These are phyloP conservation scores for Tanaodytes sp. DNA, from an alignment of 2,888 invertebrate species.

Conservation along the genomic window DNA sequence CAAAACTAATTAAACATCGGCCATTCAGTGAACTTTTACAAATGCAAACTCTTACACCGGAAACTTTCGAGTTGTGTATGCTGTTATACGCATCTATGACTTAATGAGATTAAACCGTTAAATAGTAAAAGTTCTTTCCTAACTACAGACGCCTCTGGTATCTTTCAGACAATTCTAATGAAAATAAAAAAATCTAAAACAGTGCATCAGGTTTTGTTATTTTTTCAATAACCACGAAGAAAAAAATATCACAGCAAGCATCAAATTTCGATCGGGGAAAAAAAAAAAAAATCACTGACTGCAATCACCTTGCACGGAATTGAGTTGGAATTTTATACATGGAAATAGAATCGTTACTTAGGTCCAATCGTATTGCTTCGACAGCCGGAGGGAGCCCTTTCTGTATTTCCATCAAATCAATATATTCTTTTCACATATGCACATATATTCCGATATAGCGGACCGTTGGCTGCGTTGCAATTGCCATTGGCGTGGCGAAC, in stretches of 20 bases:
- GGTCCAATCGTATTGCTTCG: slow-evolving; percentile 16
- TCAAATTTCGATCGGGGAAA: too few species aligned
- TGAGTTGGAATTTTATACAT: slow-evolving; percentile 19
- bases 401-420: slow-evolving; percentile 35
- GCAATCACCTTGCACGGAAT: slow-evolving; percentile 13
- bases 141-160: too few species aligned
- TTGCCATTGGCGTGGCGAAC: neutral
- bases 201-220: too few species aligned
- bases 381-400: slow-evolving; percentile 10
- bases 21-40: slow-evolving; percentile 31
- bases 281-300: slow-evolving; percentile 31
- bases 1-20: slow-evolving; percentile 42
- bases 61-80: slow-evolving; percentile 33
- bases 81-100: slow-evolving; percentile 28
- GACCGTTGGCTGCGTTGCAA: slow-evolving; percentile 11
- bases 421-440: slow-evolving; percentile 43
- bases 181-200: too few species aligned
- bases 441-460: slow-evolving; percentile 35
- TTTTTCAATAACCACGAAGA: too few species aligned
- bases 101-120: slow-evolving; percentile 44
- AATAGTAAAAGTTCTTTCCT: too few species aligned
- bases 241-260: too few species aligned
- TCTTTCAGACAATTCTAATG: too few species aligned
- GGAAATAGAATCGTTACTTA: slow-evolving; percentile 32
- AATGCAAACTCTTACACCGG: slow-evolving; percentile 21